Evolutionary conservation across 2,113 vertebrate genomes (phyloP), one percentile per base, ranked within the genome.

Genomic region (Chionis minor): DNA sequence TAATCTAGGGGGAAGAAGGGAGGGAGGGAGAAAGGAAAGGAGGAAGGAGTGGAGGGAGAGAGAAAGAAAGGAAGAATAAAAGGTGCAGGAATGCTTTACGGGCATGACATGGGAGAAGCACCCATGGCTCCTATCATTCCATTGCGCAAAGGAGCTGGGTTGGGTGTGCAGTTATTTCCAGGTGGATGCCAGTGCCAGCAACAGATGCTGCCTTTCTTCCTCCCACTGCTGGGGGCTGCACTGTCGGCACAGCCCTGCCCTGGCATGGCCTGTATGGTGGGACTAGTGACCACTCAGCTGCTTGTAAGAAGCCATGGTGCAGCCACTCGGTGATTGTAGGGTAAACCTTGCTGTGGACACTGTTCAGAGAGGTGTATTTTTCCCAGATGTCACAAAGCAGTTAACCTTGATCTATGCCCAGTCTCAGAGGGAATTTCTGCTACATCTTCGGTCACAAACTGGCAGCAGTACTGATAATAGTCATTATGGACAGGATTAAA

Each of bases 291-390:
- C 27, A 56, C 44, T 18, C 72, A 71, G 42, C 18, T 55, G 18
- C 42, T 56, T 0, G 0, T 42, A 23, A 70, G 18, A 28, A 26
- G 8, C 61, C 26, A 24, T 1, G 0, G 17, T 72, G 30, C 0
- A 0, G 8, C 59, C 44, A 2, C 47, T 75, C 3, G 1, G 9
- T 35, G 35, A 45, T 52, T 33, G 8, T 45, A 44, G 21, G 16
- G 30, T 75, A 47, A 71, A 38, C 65, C 47, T 91, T 65, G 59
- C n/a, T 62, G 22, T 51, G 78, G 59, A 33, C 20, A 63, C 17
- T 15, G 3, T 61, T 16, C 56, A 69, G 93, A 61, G 65, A 67
- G 61, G 18, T 63, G 23, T 89, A 22, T 95, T 96, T 96, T 97
- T 55, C 52, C 26, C 59, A 69, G 44, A 51, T 75, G 83, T 78